Percentiles rank a stretch among this genome's conserved stretches.
phyloP scores from a whole-genome alignment of 2,797 vertebrate species.

The Presbytis comata region DNA sequence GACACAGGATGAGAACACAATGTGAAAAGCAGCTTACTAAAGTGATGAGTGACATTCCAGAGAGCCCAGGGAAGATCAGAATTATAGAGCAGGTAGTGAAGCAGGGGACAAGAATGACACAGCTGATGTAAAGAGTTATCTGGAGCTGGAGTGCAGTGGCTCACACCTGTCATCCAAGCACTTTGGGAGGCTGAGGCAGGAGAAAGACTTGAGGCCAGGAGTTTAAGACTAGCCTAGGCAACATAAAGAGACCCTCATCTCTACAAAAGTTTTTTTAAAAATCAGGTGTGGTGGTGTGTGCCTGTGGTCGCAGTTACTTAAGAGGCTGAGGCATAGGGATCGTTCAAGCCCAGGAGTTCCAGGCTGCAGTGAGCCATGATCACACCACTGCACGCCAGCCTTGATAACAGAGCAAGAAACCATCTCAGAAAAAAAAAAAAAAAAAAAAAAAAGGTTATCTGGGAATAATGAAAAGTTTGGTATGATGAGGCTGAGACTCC shows the following conservation, averaged over 20 bases:
- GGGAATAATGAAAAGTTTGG: background rate
- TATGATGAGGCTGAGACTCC: background rate
- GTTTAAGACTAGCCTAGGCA: background rate
- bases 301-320: background rate
- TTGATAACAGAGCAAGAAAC: background rate
- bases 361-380: background rate
- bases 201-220: background rate
- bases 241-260: rapidly evolving
- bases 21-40: background rate
- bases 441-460: no score
- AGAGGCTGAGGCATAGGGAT: background rate
- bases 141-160: background rate
- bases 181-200: background rate
- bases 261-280: background rate
- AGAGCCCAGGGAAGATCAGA: background rate
- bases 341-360: background rate
- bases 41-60: background rate
- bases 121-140: background rate
- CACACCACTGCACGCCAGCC: background rate
- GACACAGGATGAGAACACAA: background rate
- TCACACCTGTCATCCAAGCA: background rate
- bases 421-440: background rate
- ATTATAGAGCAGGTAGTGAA: background rate
- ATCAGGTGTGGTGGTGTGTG: background rate
- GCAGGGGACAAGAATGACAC: background rate